Evolutionary conservation across 2,888 invertebrate species (phyloP).

Genomic region (Chirona hameri): DNA sequence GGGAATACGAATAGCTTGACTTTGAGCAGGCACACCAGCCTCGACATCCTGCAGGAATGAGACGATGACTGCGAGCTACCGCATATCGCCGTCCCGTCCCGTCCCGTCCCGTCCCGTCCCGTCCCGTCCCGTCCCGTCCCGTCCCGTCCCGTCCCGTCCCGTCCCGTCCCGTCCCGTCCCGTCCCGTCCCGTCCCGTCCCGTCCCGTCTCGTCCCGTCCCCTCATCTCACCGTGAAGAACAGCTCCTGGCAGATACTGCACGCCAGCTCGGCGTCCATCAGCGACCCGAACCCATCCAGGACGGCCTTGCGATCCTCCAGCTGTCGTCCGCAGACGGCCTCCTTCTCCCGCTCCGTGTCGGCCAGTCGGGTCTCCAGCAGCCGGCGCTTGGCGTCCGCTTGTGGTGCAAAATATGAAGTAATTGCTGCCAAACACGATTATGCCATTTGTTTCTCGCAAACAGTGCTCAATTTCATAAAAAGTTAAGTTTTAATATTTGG

Average conservation of each 20-base stretch:
- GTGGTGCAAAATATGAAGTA: too few relatives aligned
- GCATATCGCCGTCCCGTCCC: too few relatives aligned
- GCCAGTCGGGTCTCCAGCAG: constrained; percentile 34
- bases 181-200: background rate
- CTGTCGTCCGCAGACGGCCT: constrained; percentile 30
- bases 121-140: constrained; percentile 24
- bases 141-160: background rate
- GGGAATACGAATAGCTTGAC: too few relatives aligned
- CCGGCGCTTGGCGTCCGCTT: constrained; percentile 32
- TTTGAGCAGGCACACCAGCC: too few relatives aligned
- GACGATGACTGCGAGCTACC: too few relatives aligned
- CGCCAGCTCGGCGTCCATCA: constrained; percentile 66
- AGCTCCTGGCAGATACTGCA: constrained; percentile 73
- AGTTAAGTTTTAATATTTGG: too few relatives aligned
- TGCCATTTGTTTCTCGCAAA: too few relatives aligned
- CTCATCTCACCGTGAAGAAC: constrained; percentile 55
- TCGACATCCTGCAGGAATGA: too few relatives aligned
- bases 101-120: too few relatives aligned
- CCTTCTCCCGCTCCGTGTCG: constrained; percentile 36
- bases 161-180: background rate
- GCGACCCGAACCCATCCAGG: constrained; percentile 50
- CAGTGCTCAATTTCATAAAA: too few relatives aligned
- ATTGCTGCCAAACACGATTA: too few relatives aligned
- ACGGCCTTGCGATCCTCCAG: constrained; percentile 35
- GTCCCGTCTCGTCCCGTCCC: constrained; percentile 9